phyloP scores from a whole-genome alignment of 2,888 invertebrate species.

The Calameuta filiformis region DNA sequence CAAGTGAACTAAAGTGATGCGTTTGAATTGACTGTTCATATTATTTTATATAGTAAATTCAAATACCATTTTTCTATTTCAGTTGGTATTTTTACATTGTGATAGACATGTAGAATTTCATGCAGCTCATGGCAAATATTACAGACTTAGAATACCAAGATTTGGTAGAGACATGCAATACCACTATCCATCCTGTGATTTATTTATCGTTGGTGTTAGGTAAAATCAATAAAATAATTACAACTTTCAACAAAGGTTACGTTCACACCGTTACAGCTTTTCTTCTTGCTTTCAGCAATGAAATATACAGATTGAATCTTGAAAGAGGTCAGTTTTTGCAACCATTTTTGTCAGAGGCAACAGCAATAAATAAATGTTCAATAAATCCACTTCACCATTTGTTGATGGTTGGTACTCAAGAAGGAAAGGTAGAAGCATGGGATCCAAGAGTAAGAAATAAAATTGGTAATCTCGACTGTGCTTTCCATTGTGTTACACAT shows the following conservation, averaged over 20 bases:
- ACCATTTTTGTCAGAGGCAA: constrained; percentile 81
- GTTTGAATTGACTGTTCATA: background rate
- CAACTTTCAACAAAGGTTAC: background rate
- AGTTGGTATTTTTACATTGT: constrained; percentile 90
- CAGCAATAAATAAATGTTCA: constrained; percentile 83
- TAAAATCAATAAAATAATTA: constrained; percentile 62
- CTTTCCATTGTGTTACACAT: constrained; percentile 72
- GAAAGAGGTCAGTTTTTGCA: constrained; percentile 95
- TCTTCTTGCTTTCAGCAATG: constrained; percentile 70
- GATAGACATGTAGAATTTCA: constrained; percentile 97
- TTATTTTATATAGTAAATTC: constrained; percentile 4
- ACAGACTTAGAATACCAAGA: constrained; percentile 90
- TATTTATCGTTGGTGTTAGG: constrained; percentile 91
- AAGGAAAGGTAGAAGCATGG: constrained; percentile 96
- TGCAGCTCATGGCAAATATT: constrained; percentile 91
- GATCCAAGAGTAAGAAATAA: constrained; percentile 86
- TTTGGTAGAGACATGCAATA: constrained; percentile 95
- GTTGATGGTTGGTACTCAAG: constrained; percentile 85
- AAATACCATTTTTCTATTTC: constrained; percentile 56
- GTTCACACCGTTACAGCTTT: background rate
- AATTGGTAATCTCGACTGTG: constrained; percentile 88
- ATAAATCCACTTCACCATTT: constrained; percentile 92
- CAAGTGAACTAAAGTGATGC: background rate
- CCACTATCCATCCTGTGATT: constrained; percentile 89
- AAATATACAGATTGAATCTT: constrained; percentile 94